Evolutionary conservation across 2,888 invertebrate species (phyloP), one percentile per base, ranked within the genome.

Genomic region (Drosophila limbata): DNA sequence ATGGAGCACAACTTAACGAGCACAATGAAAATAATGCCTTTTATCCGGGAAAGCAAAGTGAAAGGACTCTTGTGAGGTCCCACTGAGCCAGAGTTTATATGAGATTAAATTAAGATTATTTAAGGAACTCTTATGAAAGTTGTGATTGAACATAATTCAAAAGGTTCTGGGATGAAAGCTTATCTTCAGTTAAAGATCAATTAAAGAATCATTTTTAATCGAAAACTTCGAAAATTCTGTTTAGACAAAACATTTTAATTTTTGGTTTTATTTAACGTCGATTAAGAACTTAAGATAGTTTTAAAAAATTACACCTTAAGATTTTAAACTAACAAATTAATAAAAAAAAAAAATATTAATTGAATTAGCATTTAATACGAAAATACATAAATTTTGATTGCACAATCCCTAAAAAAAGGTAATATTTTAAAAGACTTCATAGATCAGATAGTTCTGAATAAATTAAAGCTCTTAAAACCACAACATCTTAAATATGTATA

Each of bases 1-100:
- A 42, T 51, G 42, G 21, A 59, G 62, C 63, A 37, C 63, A 50
- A 64, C 68, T 67, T 66, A 65, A 79, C 74, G 53, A 37, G 37
- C 45, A 66, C 40, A 66, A 55, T 52, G 45, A 47, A 40, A 53
- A 51, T 63, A 63, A 59, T 25, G 55, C n/a, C 51, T 40, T 11
- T 25, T 37, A 15, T 51, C n/a, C 11, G 25, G 47, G 25, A 40
- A 55, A 15, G 17, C 35, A 25, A 55, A 52, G 21, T 64, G 35
- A 65, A 62, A 66, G 59, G 62, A 72, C 31, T 50, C 21, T 17
- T 13, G 25, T 59, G 39, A 35, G 17, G 15, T 44, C 42, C 25
- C 44, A 15, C 8, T 45, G 48, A 33, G 17, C 25, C 56, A 69
- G 47, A 48, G 57, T 48, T 57, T 45, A 60, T 42, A 44, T 52